These are phyloP conservation scores for Zeuzera pyrina DNA, from an alignment of 2,888 invertebrate genomes.

Conservation along the genomic window DNA sequence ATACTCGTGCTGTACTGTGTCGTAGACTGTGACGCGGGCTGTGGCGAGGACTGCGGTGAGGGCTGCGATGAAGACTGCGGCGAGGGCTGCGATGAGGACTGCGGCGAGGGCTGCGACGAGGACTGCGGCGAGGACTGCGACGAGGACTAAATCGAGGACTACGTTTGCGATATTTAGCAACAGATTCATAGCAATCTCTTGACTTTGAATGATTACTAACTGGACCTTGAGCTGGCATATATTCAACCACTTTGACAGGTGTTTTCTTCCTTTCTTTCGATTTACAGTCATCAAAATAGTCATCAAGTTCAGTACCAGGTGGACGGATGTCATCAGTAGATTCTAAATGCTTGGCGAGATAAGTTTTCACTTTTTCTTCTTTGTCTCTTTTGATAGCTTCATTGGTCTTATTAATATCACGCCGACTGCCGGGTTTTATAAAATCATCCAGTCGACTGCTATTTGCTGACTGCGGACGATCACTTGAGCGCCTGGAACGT, in stretches of 20 bases:
- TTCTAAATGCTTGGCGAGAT: conserved; percentile 51
- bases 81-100: conserved; percentile 11
- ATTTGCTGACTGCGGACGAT: too few relatives aligned
- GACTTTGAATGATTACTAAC: conserved; percentile 5
- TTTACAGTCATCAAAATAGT: conserved; percentile 37
- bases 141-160: conserved; percentile 18
- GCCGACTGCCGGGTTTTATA: conserved; percentile 57
- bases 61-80: conserved; percentile 14
- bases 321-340: conserved; percentile 49
- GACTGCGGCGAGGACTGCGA: conserved; percentile 12
- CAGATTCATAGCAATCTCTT: background rate
- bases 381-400: conserved; percentile 59
- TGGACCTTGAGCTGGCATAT: conserved; percentile 16
- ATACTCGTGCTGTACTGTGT: conserved; percentile 10
- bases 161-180: conserved; percentile 5
- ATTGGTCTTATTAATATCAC: conserved; percentile 57
- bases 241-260: conserved; percentile 9
- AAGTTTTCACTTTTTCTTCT: conserved; percentile 58
- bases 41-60: conserved; percentile 7
- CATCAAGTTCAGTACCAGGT: conserved; percentile 62
- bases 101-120: conserved; percentile 19
- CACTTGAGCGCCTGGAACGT: conserved; percentile 5
- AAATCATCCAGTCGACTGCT: conserved; percentile 33
- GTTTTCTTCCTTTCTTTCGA: conserved; percentile 19
- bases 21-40: conserved; percentile 7